Percentiles rank a stretch among this genome's conserved stretches.
phyloP scores from a whole-genome alignment of 2,797 vertebrate genomes.

The Poecilia gillii region DNA sequence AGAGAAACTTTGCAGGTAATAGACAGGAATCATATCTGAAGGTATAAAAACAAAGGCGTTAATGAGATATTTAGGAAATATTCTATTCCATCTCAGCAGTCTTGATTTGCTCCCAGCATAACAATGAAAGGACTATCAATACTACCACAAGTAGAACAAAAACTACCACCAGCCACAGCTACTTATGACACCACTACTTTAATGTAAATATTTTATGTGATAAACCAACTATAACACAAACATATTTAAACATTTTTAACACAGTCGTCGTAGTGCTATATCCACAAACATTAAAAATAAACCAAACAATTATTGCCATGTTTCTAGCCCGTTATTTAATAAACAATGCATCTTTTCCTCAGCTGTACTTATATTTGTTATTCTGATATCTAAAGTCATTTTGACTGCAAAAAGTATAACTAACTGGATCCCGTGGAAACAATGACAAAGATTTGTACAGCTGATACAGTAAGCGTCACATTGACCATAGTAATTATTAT shows the following conservation, averaged over 20 bases:
- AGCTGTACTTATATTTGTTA: not conserved
- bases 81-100: not conserved
- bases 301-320: not conserved
- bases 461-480: conserved; percentile 4
- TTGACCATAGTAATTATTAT: too few relatives aligned
- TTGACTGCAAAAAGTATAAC: not conserved
- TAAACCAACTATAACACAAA: not conserved
- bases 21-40: conserved; percentile 50
- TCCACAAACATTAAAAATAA: not conserved
- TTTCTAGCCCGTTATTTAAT: not conserved
- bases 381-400: conserved; percentile 1
- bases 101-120: not conserved
- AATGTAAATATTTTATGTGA: not conserved
- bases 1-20: conserved; percentile 54
- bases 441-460: conserved; percentile 7
- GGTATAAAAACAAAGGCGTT: conserved; percentile 43
- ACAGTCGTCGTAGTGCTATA: too few relatives aligned
- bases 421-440: conserved; percentile 10
- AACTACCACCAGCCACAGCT: not conserved
- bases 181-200: not conserved
- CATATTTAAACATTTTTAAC: not conserved
- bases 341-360: not conserved
- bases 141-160: conserved; percentile 1
- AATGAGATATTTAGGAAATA: conserved; percentile 26
- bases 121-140: conserved; percentile 9